phyloP scores from a whole-genome alignment of 2,113 vertebrate genomes.

The Semnornis frantzii region DNA sequence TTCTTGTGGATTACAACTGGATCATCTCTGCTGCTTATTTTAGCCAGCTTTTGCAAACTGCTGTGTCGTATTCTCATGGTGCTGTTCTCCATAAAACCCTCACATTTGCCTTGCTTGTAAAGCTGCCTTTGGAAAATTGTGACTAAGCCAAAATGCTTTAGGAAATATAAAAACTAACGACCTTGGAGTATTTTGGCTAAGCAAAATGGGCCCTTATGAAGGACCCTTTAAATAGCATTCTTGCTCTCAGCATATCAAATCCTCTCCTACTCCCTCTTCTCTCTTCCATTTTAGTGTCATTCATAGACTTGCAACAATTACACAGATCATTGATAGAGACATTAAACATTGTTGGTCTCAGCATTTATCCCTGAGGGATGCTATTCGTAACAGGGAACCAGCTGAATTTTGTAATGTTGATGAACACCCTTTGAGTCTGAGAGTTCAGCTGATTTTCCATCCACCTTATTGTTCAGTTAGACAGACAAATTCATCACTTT shows the following conservation, averaged over 20 bases:
- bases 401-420: not conserved
- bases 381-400: not conserved
- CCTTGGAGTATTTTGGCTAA: not conserved
- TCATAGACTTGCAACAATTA: not conserved
- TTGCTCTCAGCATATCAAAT: not conserved
- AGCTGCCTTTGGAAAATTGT: slow-evolving; percentile 18
- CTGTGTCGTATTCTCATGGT: not conserved
- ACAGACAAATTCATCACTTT: not conserved
- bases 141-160: not conserved
- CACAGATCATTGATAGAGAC: not conserved
- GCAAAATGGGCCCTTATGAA: not conserved
- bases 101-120: not conserved
- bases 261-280: rapidly evolving
- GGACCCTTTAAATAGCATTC: not conserved
- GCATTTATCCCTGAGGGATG: not conserved
- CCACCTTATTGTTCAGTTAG: not conserved
- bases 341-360: not conserved
- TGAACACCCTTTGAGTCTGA: not conserved
- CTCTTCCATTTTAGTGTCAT: not conserved
- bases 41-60: not conserved
- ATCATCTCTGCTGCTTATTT: slow-evolving; percentile 1
- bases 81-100: not conserved
- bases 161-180: not conserved
- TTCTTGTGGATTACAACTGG: not conserved
- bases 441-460: not conserved